phyloP scores from a whole-genome alignment of 1,140 invertebrate genomes.

The Pristionchus pacificus region DNA sequence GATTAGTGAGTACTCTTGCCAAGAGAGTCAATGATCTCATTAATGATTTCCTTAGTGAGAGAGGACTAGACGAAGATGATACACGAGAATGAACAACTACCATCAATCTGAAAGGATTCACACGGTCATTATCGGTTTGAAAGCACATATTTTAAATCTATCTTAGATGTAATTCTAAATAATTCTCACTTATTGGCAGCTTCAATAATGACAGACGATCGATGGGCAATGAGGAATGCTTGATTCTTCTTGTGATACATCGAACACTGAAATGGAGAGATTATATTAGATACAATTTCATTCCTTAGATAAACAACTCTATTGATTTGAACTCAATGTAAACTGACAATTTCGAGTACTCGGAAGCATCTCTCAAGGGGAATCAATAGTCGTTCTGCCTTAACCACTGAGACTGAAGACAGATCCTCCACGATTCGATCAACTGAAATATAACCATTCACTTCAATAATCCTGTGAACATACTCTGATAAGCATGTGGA shows the following conservation, averaged over 20 bases:
- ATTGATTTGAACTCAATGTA: background rate
- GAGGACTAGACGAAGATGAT: background rate
- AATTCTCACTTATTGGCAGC: slow-evolving; percentile 19
- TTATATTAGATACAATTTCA: background rate
- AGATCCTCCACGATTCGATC: background rate
- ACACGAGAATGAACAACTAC: slow-evolving; percentile 2
- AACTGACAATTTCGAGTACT: slow-evolving; percentile 30
- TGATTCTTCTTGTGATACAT: slow-evolving; percentile 36
- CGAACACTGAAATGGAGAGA: slow-evolving; percentile 22
- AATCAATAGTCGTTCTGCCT: background rate
- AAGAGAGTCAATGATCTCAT: slow-evolving; percentile 22
- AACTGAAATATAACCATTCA: background rate
- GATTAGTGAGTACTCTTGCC: slow-evolving; percentile 25
- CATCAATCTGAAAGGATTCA: slow-evolving; percentile 16
- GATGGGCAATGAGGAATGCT: slow-evolving; percentile 33
- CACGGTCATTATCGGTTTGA: too few relatives aligned
- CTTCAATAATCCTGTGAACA: too few relatives aligned
- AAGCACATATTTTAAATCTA: too few relatives aligned
- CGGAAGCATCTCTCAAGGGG: slow-evolving; percentile 30
- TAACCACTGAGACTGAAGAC: background rate
- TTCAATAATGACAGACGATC: slow-evolving; percentile 16
- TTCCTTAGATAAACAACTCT: too few relatives aligned
- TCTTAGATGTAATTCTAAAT: background rate
- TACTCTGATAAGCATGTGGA: too few relatives aligned
- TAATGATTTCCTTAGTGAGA: background rate